Percentiles rank a stretch among this genome's conserved stretches.
phyloP scores from a whole-genome alignment of 1,140 invertebrate genomes.

The Andrena cerasifolii region DNA sequence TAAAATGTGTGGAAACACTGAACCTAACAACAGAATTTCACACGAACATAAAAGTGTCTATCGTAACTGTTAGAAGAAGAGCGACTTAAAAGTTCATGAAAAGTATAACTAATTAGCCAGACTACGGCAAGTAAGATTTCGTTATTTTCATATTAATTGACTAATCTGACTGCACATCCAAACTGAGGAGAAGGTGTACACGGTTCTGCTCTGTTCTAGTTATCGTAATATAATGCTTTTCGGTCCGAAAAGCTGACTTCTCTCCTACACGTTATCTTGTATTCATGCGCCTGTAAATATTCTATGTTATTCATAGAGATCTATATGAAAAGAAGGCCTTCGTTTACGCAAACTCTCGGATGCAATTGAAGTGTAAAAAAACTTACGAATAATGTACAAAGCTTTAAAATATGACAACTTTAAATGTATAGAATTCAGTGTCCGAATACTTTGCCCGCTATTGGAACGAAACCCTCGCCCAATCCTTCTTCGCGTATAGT shows the following conservation, averaged over 20 bases:
- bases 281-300: slow-evolving; percentile 9
- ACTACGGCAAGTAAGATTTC: slow-evolving; percentile 18
- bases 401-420: neutral
- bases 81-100: neutral
- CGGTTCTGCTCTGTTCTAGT: slow-evolving; percentile 20
- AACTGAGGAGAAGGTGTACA: slow-evolving; percentile 13
- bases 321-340: slow-evolving; percentile 15
- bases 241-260: slow-evolving; percentile 8
- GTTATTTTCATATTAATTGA: slow-evolving; percentile 47
- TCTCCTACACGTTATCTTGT: neutral
- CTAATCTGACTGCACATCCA: slow-evolving; percentile 40
- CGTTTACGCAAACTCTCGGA: neutral
- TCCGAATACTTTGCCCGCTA: neutral
- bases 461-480: neutral
- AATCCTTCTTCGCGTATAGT: slow-evolving; percentile 7
- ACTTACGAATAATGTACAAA: neutral
- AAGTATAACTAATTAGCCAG: slow-evolving; percentile 25
- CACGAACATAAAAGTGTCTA: neutral
- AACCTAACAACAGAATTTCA: neutral
- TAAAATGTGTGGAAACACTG: slow-evolving; percentile 14
- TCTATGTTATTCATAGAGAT: neutral
- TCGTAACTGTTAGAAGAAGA: slow-evolving; percentile 13
- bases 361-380: neutral
- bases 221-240: slow-evolving; percentile 19
- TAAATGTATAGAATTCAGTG: neutral